Evolutionary conservation across 1,140 invertebrate genomes (phyloP), one percentile per base, ranked within the genome.

Genomic region (Ganaspis sp.): DNA sequence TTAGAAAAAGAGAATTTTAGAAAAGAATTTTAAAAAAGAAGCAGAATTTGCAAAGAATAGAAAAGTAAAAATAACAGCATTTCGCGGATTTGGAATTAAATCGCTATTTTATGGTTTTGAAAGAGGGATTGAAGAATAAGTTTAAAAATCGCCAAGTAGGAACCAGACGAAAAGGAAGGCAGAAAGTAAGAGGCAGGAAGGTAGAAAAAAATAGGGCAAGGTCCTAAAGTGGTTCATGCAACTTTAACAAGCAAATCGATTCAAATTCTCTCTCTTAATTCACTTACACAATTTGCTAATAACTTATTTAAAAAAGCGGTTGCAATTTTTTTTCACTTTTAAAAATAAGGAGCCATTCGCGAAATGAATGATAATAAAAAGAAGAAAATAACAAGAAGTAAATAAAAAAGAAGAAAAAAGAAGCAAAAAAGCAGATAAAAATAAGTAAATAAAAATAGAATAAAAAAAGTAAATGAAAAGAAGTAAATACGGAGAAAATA

Each of bases 161-260:
- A 64, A 29, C 23, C 11, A 64, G 58, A 58, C 53, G 19, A 58
- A 23, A 58, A 21, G 26, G 58, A 64, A 64, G 58, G 29, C 23
- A 9, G 58, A 64, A 64, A 64, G 58, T 64, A 64, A 64, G 58
- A 64, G 58, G 23, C 58, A 64, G 58, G 58, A 64, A 64, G 26
- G 58, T 64, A 64, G 23, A 64, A 29, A 6, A 34, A 64, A 64
- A 64, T 64, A n/a, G 58, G 26, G 23, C 58, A 64, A 64, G 58
- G 58, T 64, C 26, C 58, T n/a, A 34, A 64, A 64, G 26, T 64
- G 11, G 21, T 64, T 29, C 58, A 34, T 34, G 23, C 26, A n/a
- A 64, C 0, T 29, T 64, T 64, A 64, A 26, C 23, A 64, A 54
- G 19, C 11, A 23, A 29, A 29, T 29, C 58, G 23, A 64, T 26